Percentiles rank a stretch among this genome's conserved stretches.
These are phyloP conservation scores for Cyprinella venusta DNA, from an alignment of 2,797 vertebrate genomes.

Conservation along the genomic window DNA sequence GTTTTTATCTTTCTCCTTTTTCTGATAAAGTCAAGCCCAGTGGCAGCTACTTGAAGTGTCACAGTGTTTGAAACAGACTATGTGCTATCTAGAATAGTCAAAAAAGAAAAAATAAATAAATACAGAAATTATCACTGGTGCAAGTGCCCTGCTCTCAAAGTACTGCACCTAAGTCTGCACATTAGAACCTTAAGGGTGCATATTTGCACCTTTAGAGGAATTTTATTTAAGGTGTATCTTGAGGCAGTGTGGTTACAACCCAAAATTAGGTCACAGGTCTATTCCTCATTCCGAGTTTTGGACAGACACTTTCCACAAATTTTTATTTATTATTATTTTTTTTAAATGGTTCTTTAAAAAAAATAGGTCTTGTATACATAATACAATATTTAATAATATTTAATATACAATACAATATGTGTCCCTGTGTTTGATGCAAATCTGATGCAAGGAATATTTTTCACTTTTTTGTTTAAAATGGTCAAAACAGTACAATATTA, in stretches of 20 bases:
- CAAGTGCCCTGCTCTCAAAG: neutral
- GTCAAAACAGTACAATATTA: neutral
- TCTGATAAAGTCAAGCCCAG: constrained; percentile 25
- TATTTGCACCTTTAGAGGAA: constrained; percentile 13
- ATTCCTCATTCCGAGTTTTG: neutral
- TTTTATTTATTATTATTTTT: too few relatives aligned
- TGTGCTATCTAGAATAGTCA: neutral
- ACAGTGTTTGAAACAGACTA: neutral
- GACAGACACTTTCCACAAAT: neutral
- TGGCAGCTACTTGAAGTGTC: constrained; percentile 1
- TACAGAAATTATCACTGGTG: neutral
- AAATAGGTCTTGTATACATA: too few relatives aligned
- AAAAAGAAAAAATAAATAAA: neutral
- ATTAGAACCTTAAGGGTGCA: neutral
- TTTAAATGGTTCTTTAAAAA: too few relatives aligned
- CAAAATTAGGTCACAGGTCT: neutral
- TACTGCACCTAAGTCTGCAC: neutral
- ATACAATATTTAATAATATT: too few relatives aligned
- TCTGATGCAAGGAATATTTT: neutral
- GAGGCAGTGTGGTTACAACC: neutral
- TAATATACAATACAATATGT: neutral
- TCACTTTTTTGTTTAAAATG: neutral
- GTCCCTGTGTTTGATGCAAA: neutral
- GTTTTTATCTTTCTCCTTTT: constrained; percentile 44
- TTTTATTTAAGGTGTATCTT: neutral